Evolutionary conservation across 2,797 vertebrate species (phyloP), one percentile per base, ranked within the genome.

Genomic region (Chaunax sp.): DNA sequence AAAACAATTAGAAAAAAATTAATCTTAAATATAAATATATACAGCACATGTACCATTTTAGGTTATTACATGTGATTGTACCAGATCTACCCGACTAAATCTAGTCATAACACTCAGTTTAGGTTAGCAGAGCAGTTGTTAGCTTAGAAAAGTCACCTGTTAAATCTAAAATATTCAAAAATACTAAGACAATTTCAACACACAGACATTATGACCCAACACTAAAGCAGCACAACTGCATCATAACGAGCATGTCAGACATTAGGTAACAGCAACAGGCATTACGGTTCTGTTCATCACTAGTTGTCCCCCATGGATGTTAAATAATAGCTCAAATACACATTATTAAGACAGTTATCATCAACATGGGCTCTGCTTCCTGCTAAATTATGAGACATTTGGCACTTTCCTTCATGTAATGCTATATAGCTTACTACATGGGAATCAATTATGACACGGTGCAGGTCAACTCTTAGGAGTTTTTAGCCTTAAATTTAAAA

Each of bases 1-100:
- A 51, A 80, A 85, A 65, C 54, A 89, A 89, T 89, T 77, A 84
- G 45, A 88, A 72, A 90, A 89, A 91, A 91, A 90, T 89, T 69
- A 82, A 80, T 86, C 72, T 75, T 45, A 84, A 70, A 80, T 64
- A 68, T 63, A 80, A 50, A 66, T 67, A 30, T 50, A 30, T 69
- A 74, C 49, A 30, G 61, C 59, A 61, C 52, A 56, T 49, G 40
- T 69, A 51, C 43, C 52, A 78, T 57, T 55, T 25, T 12, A 23
- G 44, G 71, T 72, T 59, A 77, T 73, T 53, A 51, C 47, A 80
- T 76, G 80, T 85, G 61, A 82, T 82, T 60, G 57, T 60, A 79
- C 57, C 33, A 53, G 45, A 77, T 57, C 44, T 51, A 75, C 4
- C 69, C 43, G 72, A 76, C 35, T 64, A 55, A 76, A 69, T 38